Evolutionary conservation across 2,113 vertebrate species (phyloP), one percentile per base, ranked within the genome.

Genomic region (Myxocyprinus asiaticus): DNA sequence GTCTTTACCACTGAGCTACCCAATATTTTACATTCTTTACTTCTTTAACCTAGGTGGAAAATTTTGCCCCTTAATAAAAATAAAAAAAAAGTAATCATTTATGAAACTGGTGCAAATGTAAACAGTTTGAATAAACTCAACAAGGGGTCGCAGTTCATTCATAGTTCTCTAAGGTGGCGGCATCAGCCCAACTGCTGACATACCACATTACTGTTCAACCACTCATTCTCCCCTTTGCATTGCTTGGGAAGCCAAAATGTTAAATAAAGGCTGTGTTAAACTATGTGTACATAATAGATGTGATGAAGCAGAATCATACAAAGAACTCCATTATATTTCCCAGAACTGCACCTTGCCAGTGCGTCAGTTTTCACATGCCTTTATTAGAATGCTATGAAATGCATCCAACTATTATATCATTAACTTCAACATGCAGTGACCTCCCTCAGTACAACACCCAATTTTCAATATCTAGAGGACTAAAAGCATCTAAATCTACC

Each of bases 321-420:
- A 56, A 58, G n/a, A 58, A n/a, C 5, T 15, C 14, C 15, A 14
- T 58, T 58, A n/a, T n/a, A 58, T 47, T 73, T 0, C 6, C 10
- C n/a, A 22, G 55, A 59, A 59, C 9, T 42, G 4, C n/a, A 72
- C 9, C 70, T 6, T 45, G 70, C 9, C 69, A 56, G 1, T 70
- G 51, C 0, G 42, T 58, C 69, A 44, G 42, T 17, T 44, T 55
- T 72, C 43, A 4, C 0, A 17, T 59, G 69, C 59, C 43, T 72
- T 33, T 33, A 14, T 9, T 17, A 55, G 55, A 71, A 71, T 10
- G 14, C n/a, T 71, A 15, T 15, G 50, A 71, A 72, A 72, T 43
- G n/a, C 51, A 69, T 53, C 67, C 9, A 53, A 33, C 67, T 14
- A 33, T 48, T 33, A 33, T 53, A 69, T 69, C 17, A 69, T 68